These are phyloP conservation scores for Leuciscus idus DNA, from an alignment of 2,113 vertebrate species.

Conservation along the genomic window DNA sequence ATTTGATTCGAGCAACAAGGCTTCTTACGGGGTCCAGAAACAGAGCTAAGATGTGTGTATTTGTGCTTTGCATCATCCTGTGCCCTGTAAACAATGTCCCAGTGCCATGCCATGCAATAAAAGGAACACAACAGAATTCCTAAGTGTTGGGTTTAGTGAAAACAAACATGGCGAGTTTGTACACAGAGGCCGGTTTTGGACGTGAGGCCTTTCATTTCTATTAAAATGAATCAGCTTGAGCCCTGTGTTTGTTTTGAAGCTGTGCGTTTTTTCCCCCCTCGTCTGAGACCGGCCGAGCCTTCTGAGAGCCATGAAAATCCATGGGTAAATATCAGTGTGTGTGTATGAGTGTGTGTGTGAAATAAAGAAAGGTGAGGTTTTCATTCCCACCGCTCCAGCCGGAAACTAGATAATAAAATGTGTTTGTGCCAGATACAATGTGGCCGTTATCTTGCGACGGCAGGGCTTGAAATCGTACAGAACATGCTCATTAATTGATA, in stretches of 20 bases:
- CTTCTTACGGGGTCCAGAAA: too few relatives aligned
- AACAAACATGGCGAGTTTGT: constrained; percentile 47
- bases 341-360: constrained; percentile 34
- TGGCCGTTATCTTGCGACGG: constrained; percentile 57
- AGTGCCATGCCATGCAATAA: not conserved
- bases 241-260: constrained; percentile 34
- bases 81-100: constrained; percentile 27
- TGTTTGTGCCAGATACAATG: constrained; percentile 58
- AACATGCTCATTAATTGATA: constrained; percentile 56
- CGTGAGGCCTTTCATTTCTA: constrained; percentile 48
- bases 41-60: not conserved
- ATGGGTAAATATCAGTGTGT: constrained; percentile 45
- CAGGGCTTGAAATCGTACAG: constrained; percentile 47
- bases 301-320: constrained; percentile 32
- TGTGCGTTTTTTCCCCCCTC: constrained; percentile 23
- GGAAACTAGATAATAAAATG: constrained; percentile 56
- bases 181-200: constrained; percentile 29
- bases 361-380: constrained; percentile 53
- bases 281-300: constrained; percentile 23
- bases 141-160: constrained; percentile 32
- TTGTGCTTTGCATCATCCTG: constrained; percentile 3
- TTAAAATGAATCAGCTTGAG: constrained; percentile 45
- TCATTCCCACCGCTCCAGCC: constrained; percentile 39
- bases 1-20: too few relatives aligned
- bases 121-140: constrained; percentile 24